phyloP scores from a whole-genome alignment of 2,113 vertebrate genomes.

The Heterochromis multidens region DNA sequence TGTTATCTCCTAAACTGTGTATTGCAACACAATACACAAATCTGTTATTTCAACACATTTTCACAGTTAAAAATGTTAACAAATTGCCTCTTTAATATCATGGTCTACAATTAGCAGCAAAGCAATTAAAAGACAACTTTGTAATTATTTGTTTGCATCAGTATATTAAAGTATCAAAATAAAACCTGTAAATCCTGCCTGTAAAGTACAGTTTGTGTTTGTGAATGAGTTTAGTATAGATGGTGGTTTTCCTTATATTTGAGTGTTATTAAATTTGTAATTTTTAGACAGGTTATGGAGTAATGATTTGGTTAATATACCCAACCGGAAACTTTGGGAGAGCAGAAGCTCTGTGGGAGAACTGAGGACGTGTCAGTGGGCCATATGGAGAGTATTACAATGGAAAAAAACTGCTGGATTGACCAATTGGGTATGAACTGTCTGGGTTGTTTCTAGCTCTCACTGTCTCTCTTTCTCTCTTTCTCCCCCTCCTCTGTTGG shows the following conservation, averaged over 20 bases:
- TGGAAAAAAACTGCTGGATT: neutral
- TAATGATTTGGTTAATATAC: neutral
- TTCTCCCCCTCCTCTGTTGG: neutral
- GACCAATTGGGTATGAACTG: neutral
- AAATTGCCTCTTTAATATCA: accelerated
- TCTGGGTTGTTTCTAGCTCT: neutral
- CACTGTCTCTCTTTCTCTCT: neutral
- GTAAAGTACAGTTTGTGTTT: neutral
- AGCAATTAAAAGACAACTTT: neutral
- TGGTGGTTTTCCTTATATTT: neutral
- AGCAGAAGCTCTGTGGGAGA: neutral
- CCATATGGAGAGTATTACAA: slow-evolving; percentile 48
- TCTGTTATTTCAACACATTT: neutral
- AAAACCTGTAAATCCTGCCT: neutral
- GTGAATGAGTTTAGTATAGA: neutral
- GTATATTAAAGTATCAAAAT: neutral
- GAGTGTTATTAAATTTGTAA: neutral
- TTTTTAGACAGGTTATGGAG: neutral
- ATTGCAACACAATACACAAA: neutral
- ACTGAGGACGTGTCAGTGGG: slow-evolving; percentile 47
- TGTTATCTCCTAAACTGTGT: neutral
- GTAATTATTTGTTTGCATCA: neutral
- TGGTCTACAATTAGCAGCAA: neutral
- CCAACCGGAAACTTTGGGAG: neutral
- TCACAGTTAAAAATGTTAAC: neutral